Percentiles rank a stretch among this genome's conserved stretches.
These are phyloP conservation scores for Sitodiplosis mosellana DNA, from an alignment of 1,140 invertebrate genomes.

Conservation along the genomic window DNA sequence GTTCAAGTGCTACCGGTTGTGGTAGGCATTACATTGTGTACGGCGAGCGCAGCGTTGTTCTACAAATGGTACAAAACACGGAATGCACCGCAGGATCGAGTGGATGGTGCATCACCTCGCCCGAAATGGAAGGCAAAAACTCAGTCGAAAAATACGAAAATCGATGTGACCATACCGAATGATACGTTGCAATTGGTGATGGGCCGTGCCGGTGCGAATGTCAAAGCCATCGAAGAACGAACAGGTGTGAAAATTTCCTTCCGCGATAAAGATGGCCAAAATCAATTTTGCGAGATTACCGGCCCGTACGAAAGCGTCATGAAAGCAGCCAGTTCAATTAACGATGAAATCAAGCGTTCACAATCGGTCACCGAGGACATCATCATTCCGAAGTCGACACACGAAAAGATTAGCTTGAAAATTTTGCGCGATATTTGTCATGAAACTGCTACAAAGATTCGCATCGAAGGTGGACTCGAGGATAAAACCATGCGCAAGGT, in stretches of 20 bases:
- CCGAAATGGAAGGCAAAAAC: neutral
- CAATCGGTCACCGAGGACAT: constrained; percentile 43
- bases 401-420: constrained; percentile 50
- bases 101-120: neutral
- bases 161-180: constrained; percentile 18
- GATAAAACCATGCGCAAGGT: constrained; percentile 23
- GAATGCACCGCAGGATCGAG: constrained; percentile 14
- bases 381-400: constrained; percentile 38
- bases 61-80: constrained; percentile 21
- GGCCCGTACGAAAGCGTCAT: constrained; percentile 40
- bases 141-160: constrained; percentile 9
- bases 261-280: constrained; percentile 27
- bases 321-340: constrained; percentile 48
- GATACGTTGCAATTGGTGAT: constrained; percentile 26
- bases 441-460: constrained; percentile 17
- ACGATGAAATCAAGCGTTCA: constrained; percentile 46
- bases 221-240: constrained; percentile 49
- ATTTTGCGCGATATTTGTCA: constrained; percentile 46
- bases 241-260: constrained; percentile 52
- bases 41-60: constrained; percentile 20
- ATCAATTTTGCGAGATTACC: constrained; percentile 41
- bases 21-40: constrained; percentile 21
- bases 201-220: constrained; percentile 43
- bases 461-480: constrained; percentile 8
- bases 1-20: constrained; percentile 8